Base-by-base conservation (phyloP, 2,113 vertebrate genomes). In the Catharus bicknelli region DNA sequence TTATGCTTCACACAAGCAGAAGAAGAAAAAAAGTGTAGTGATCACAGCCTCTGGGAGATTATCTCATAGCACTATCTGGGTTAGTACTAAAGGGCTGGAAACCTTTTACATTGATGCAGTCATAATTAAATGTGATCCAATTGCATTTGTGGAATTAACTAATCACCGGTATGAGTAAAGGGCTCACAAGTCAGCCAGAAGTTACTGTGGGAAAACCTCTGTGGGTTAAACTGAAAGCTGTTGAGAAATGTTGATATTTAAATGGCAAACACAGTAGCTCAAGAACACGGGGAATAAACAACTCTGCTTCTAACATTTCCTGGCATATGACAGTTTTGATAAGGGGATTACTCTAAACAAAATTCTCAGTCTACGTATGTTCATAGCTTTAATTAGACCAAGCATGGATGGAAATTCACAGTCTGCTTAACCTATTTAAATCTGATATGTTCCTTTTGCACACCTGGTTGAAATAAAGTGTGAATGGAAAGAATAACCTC, bases 261-360 rank as follows among this genome's bases (percentile, higher is more conserved):
- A 96, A 96, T 88, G 82, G 93, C 84, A 95, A 58, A 48, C 51
- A 75, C 68, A 17, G 89, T 59, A 94, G 40, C 79, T 90, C 34
- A 69, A 92, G 59, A 83, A 86, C 66, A 43, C 0, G 47, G 50
- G 66, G 84, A 95, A 83, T 91, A 79, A 94, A 75, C 77, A 94
- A 91, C 79, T 92, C 77, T 94, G 82, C 67, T 85, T 94, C 78
- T 94, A 91, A 86, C 68, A 45, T 93, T 96, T 96, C 87, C 91
- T 96, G 94, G 94, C 87, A 94, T 88, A 85, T 96, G 94, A 96
- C 91, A 90, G 47, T 91, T 94, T 93, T 94, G 93, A 93, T 91
- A 96, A 94, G 50, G 84, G 87, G 95, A 95, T 96, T 96, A 94
- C 91, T 91, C 72, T 94, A 92, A 95, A 95, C 87, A 96, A 86